A percentile compares a stretch with the other conserved stretches of the same genome.
Evolutionary conservation across 2,797 vertebrate genomes (phyloP).

Genomic region (Hypotaenidia okinawae): DNA sequence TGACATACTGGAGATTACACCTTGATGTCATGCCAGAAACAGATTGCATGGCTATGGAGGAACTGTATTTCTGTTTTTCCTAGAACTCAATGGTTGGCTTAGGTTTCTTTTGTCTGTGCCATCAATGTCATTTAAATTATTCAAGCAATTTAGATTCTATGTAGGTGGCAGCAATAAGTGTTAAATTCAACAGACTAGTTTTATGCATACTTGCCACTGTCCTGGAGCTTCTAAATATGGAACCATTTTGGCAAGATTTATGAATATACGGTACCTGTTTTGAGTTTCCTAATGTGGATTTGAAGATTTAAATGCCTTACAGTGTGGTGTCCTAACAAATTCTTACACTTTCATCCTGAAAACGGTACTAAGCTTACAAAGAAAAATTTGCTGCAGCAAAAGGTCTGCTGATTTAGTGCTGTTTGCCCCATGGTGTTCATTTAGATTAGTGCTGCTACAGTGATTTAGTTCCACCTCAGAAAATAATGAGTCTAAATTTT

Average conservation of each 20-base stretch:
- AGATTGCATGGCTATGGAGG: not conserved
- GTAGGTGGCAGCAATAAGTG: not conserved
- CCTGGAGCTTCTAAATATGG: not conserved
- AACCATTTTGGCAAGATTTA: not conserved
- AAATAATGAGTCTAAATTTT: slow-evolving; percentile 71
- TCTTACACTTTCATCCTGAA: not conserved
- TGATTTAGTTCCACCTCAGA: slow-evolving; percentile 71
- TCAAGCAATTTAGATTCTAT: not conserved
- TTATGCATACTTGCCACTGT: not conserved
- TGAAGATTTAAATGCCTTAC: not conserved
- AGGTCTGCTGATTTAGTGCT: slow-evolving; percentile 44
- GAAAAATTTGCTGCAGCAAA: not conserved
- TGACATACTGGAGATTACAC: not conserved
- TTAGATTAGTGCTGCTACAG: slow-evolving; percentile 71
- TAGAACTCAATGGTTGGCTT: not conserved
- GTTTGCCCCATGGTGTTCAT: slow-evolving; percentile 49
- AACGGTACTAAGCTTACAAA: not conserved
- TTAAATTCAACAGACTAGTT: not conserved
- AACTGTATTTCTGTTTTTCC: not conserved
- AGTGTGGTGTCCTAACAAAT: not conserved
- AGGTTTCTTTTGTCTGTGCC: not conserved
- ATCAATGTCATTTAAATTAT: not conserved
- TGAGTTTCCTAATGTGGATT: not conserved
- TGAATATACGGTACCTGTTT: not conserved
- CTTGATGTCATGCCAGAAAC: not conserved